phyloP scores from a whole-genome alignment of 1,140 invertebrate species.

The Oscheius sp. region DNA sequence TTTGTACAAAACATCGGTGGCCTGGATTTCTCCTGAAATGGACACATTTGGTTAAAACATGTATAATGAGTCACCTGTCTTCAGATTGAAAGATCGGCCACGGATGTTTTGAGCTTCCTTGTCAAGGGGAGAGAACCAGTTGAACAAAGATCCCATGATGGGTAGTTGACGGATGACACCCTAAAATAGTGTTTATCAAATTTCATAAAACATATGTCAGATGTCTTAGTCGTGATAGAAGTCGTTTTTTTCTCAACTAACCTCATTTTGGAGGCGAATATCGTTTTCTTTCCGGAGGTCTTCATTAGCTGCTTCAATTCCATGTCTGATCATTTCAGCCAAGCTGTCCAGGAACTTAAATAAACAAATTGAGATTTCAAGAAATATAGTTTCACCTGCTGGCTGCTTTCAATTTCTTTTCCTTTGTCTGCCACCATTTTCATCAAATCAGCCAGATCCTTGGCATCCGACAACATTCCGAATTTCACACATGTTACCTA shows the following conservation, averaged over 20 bases:
- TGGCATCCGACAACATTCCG: conserved; percentile 92
- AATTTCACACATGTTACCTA: conserved; percentile 86
- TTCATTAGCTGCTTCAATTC: conserved; percentile 84
- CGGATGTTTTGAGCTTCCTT: conserved; percentile 73
- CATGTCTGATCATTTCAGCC: conserved; percentile 88
- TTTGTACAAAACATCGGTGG: conserved; percentile 41
- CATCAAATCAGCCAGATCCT: conserved; percentile 84
- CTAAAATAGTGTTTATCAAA: conserved; percentile 53
- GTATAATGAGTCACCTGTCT: conserved; percentile 66
- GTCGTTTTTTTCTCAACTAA: conserved; percentile 51
- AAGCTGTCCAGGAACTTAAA: conserved; percentile 81
- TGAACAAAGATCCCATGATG: conserved; percentile 77
- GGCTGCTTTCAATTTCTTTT: conserved; percentile 87
- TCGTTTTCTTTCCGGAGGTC: conserved; percentile 84
- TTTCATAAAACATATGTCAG: conserved; percentile 11
- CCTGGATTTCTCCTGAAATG: conserved; percentile 42
- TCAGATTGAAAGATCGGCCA: conserved; percentile 82
- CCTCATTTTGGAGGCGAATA: conserved; percentile 84
- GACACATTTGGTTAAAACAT: neutral
- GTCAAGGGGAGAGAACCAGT: conserved; percentile 69
- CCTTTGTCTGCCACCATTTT: conserved; percentile 79
- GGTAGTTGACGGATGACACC: conserved; percentile 87
- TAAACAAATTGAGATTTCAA: neutral
- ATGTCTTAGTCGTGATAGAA: neutral
- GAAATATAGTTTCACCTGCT: conserved; percentile 63